Evolutionary conservation across 1,140 invertebrate genomes (phyloP), one percentile per base, ranked within the genome.

Genomic region (Augochlora pura): DNA sequence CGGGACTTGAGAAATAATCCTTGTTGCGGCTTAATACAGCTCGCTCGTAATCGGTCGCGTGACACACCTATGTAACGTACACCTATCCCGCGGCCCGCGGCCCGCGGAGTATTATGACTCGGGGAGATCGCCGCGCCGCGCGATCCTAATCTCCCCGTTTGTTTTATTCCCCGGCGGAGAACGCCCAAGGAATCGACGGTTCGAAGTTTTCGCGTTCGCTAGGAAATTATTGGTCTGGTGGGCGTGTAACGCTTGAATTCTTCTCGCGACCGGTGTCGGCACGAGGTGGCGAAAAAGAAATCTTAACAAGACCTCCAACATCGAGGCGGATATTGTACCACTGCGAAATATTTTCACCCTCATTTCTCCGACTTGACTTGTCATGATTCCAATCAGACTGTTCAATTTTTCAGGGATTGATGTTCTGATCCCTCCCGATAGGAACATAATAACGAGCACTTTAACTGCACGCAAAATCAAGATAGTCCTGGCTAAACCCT

Each of bases 1-100:
- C 72, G 78, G 64, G 81, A 83, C 75, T 60, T 46, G 21, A 82
- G 77, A 85, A 85, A 83, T 84, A 84, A 84, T 84, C 70, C 32
- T 54, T 49, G 81, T 60, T 75, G 73, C 68, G 21, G 83, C 77
- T 74, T 54, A 63, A 66, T 52, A 59, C 42, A 32, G 52, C 25
- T 57, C 62, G 62, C 14, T 46, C 46, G 68, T 83, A 85, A 85
- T 85, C 81, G 63, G 68, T 74, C 67, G 54, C 71, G 63, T 69
- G 77, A 80, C 83, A 83, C 83, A 74, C 77, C 83, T 85, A 83
- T 67, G 46, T 27, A 57, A 63, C 32, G 46, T 65, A 49, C 49
- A 27, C 27, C 8, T 5, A 46, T 27, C 59, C 6, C 25, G 18
- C 27, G 12, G 42, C 59, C 6, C 25, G 18, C 27, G 12, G 42